Evolutionary conservation across 2,797 vertebrate species (phyloP).

Genomic region (Amazona finschi): DNA sequence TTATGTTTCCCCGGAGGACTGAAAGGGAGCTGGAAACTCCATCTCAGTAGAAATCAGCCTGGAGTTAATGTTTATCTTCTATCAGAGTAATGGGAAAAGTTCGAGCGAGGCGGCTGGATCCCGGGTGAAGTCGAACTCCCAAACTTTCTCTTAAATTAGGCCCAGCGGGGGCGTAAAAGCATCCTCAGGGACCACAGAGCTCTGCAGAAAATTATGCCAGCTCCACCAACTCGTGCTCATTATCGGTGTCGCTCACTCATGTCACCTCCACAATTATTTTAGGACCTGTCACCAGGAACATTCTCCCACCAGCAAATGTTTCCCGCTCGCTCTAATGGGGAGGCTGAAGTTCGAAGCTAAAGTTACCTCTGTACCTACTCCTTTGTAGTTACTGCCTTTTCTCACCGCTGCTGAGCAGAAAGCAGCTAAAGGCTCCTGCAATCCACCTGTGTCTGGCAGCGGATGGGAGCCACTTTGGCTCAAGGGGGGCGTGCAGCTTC

Average conservation of each 20-base stretch:
- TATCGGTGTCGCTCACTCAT: slow-evolving; percentile 35
- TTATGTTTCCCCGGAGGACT: not conserved
- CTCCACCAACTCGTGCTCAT: slow-evolving; percentile 54
- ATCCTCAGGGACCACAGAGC: slow-evolving; percentile 23
- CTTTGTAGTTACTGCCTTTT: not conserved
- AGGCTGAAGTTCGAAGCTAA: not conserved
- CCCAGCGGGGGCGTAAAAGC: slow-evolving; percentile 53
- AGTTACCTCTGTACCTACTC: slow-evolving; percentile 20
- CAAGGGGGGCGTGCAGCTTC: not conserved
- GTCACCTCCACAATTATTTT: slow-evolving; percentile 61
- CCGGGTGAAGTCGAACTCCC: slow-evolving; percentile 37
- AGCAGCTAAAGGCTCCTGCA: not conserved
- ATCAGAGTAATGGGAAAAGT: not conserved
- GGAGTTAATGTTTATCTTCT: slow-evolving; percentile 7
- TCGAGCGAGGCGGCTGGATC: not conserved
- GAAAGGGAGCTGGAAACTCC: not conserved
- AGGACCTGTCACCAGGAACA: slow-evolving; percentile 44
- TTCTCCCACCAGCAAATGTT: slow-evolving; percentile 63
- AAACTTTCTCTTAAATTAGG: slow-evolving; percentile 46
- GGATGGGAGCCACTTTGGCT: not conserved
- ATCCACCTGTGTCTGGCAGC: not conserved
- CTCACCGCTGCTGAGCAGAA: not conserved
- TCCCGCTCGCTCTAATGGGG: not conserved
- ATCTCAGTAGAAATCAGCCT: not conserved
- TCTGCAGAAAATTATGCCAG: slow-evolving; percentile 19